Evolutionary conservation across 2,888 invertebrate genomes (phyloP).

Genomic region (Sylvicola cinctus): DNA sequence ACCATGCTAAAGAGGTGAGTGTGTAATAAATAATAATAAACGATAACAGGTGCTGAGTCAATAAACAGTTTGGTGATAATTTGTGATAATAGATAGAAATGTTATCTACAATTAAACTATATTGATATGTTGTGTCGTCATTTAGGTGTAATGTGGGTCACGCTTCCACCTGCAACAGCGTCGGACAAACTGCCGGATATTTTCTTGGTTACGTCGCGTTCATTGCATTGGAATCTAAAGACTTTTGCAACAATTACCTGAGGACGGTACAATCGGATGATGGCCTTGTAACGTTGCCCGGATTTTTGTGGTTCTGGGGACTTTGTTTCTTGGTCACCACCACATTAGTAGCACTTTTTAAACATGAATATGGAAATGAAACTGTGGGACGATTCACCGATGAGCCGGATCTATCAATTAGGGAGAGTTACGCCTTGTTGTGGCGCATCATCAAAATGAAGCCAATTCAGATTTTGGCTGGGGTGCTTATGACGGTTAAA

Average conservation of each 20-base stretch:
- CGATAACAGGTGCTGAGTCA: no score
- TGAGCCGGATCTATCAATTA: constrained; percentile 24
- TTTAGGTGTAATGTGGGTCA: constrained; percentile 77
- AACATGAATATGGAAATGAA: constrained; percentile 45
- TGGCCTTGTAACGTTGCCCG: constrained; percentile 53
- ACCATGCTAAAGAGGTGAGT: constrained; percentile 75
- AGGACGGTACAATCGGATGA: constrained; percentile 43
- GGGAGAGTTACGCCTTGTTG: constrained; percentile 63
- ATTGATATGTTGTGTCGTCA: constrained; percentile 68
- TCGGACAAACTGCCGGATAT: constrained; percentile 95
- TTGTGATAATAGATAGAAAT: no score
- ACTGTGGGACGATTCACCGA: constrained; percentile 17
- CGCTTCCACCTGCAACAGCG: constrained; percentile 96
- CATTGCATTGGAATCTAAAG: constrained; percentile 84
- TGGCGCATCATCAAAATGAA: constrained; percentile 66
- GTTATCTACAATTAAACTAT: no score
- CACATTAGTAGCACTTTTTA: constrained; percentile 72
- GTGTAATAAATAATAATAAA: constrained; percentile 48
- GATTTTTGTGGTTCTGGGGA: constrained; percentile 91
- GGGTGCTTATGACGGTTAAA: constrained; percentile 77
- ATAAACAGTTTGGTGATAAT: no score
- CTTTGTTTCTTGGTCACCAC: constrained; percentile 78
- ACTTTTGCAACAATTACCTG: constrained; percentile 88
- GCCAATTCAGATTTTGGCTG: constrained; percentile 54
- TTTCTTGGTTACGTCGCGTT: constrained; percentile 94